Base-by-base conservation (phyloP, 2,113 vertebrate species). In the Daphoenositta chrysoptera region DNA sequence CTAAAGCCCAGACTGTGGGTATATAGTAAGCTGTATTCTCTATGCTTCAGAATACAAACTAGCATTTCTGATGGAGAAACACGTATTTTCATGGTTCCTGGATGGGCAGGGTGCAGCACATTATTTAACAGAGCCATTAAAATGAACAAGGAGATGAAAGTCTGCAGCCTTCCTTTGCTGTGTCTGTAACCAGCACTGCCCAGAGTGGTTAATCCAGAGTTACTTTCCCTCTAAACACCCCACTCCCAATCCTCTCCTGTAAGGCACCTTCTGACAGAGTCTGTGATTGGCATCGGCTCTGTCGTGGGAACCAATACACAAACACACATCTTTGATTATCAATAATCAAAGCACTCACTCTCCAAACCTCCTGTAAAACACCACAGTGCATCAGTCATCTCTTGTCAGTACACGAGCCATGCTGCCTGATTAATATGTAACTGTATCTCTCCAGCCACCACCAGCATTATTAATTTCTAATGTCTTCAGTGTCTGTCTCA, bases 161-260 rank as follows among this genome's bases (percentile, higher is more conserved):
- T 10, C 7, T 15, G 35, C 23, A 64, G 33, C 20, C 12, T 70
- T 77, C 24, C 42, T 81, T 27, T 27, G 48, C 20, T 13, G 2
- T 42, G 31, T 10, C 23, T 58, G 51, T 20, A 56, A 58, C 15
- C 33, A 75, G 47, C 79, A 40, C 13, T 60, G 40, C 24, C 40
- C 72, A 54, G 33, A 58, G 42, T 5, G 27, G 20, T 6, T 35
- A 1, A 75, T 54, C 3, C 8, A 39, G n/a, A 72, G 10, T 8
- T 11, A 0, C 63, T 63, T 57, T 54, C 28, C 68, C 37, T 45
- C n/a, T 28, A 1, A 47, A 35, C 9, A 65, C 5, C 39, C 24
- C 6, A 15, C 1, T 60, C 27, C 1, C 21, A 50, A 2, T 9
- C 9, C 6, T 15, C 7, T 51, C n/a, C 66, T 68, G 1, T 7